Evolutionary conservation across 2,797 vertebrate species (phyloP).

Genomic region (Morelia viridis): DNA sequence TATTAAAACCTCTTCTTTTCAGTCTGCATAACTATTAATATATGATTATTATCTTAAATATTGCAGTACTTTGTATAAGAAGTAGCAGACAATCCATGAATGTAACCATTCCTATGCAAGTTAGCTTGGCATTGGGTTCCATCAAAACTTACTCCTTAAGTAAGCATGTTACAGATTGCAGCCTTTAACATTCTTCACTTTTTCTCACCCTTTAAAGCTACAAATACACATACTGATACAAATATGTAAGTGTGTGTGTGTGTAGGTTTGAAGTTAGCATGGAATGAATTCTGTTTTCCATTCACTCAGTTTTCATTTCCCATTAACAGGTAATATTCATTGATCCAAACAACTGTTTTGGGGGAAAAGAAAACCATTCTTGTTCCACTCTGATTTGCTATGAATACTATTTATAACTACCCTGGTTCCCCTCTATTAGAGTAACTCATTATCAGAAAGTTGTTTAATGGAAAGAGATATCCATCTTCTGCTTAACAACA

Average conservation of each 20-base stretch:
- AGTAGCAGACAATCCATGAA: neutral
- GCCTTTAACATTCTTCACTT: neutral
- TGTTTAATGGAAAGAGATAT: slow-evolving; percentile 8
- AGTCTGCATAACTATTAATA: neutral
- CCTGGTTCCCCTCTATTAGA: neutral
- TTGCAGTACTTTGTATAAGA: neutral
- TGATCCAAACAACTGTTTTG: neutral
- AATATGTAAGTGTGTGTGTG: neutral
- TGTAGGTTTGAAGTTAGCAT: neutral
- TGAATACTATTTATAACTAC: slow-evolving; percentile 14
- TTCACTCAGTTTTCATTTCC: neutral
- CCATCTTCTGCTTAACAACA: slow-evolving; percentile 18
- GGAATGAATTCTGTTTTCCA: neutral
- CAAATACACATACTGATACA: neutral
- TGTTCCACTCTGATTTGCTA: neutral
- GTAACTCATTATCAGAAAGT: slow-evolving; percentile 2
- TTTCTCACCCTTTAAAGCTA: neutral
- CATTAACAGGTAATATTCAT: neutral
- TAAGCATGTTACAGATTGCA: neutral
- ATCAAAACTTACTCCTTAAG: neutral
- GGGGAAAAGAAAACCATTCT: neutral
- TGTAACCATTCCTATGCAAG: neutral
- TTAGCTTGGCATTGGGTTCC: neutral
- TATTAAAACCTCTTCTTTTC: neutral
- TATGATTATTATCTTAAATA: neutral